Conservation (phyloP, 2,113 vertebrate species). For the human (Homo sapiens) region GRCh38 chr22:33812001-33812500, state of each 20-base stretch:
- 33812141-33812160: neutral
- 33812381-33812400: neutral
- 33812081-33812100: neutral
- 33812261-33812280: neutral
- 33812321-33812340: neutral
- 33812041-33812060: neutral
- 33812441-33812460: no score
- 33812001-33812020: neutral
- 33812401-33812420: neutral
- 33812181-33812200: neutral
- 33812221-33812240: neutral
- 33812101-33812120: neutral
- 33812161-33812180: neutral
- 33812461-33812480: neutral
- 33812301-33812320: fast-evolving
- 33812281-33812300: neutral
- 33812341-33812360: neutral
- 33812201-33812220: neutral
- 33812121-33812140: neutral
- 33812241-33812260: neutral
- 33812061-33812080: neutral
- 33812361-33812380: neutral
- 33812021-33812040: neutral
- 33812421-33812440: neutral
- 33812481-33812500: neutral